These are phyloP conservation scores for Drosophila bunnanda DNA, from an alignment of 2,888 invertebrate genomes.

Conservation along the genomic window DNA sequence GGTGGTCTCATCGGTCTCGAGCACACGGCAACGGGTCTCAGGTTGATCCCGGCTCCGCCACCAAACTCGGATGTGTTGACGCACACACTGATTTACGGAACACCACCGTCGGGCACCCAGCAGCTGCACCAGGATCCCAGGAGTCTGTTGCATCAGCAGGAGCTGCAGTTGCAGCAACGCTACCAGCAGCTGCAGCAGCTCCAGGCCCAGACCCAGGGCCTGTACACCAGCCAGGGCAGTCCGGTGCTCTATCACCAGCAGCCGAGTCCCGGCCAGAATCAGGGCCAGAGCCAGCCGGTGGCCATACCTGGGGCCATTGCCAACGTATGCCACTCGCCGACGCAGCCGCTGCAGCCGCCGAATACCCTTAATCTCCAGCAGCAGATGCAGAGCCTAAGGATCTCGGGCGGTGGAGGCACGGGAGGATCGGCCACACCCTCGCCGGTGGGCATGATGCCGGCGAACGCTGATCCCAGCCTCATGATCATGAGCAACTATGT, in stretches of 20 bases:
- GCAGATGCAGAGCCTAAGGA: constrained; percentile 83
- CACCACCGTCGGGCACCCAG: constrained; percentile 80
- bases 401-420: constrained; percentile 63
- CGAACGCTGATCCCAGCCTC: constrained; percentile 52
- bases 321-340: constrained; percentile 58
- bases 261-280: constrained; percentile 35
- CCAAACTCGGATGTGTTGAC: constrained; percentile 81
- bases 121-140: constrained; percentile 81
- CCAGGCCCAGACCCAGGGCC: constrained; percentile 83
- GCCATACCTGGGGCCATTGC: constrained; percentile 60
- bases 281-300: constrained; percentile 58
- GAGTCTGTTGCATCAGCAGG: constrained; percentile 83
- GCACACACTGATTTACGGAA: constrained; percentile 83
- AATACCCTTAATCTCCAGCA: constrained; percentile 44
- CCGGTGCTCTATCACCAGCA: constrained; percentile 59
- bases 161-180: constrained; percentile 83
- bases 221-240: constrained; percentile 73
- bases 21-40: constrained; percentile 65
- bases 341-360: constrained; percentile 41
- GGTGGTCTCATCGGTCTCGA: constrained; percentile 65
- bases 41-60: constrained; percentile 57
- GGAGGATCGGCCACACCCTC: constrained; percentile 63
- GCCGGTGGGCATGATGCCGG: constrained; percentile 70
- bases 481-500: constrained; percentile 78
- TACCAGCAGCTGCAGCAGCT: constrained; percentile 84